Base-by-base conservation (phyloP, 2,113 vertebrate species). In the Grallaria varia region DNA sequence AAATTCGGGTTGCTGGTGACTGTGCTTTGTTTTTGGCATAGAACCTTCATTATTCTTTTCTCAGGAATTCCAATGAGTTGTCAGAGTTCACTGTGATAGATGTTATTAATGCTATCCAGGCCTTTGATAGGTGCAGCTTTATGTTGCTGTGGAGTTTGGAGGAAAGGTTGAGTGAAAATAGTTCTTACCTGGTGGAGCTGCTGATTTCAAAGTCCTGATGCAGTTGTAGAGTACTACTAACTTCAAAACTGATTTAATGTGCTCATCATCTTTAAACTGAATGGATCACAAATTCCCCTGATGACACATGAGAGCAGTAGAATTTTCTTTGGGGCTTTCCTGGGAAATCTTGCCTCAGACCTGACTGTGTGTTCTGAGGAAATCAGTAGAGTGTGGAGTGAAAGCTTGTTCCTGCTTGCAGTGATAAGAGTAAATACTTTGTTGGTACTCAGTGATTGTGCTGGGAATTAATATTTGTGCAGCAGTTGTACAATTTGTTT, bases 301-400 rank as follows among this genome's bases (percentile, higher is more conserved):
- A 9, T 68, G 68, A 22, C 52, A 31, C 40, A n/a, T 18, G 58
- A 55, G 52, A 56, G 69, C 55, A 52, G 28, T 7, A 1, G 3
- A 1, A 12, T 24, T 91, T 87, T 45, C 69, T 59, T 31, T 0
- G 17, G 25, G 64, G 24, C n/a, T 91, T 80, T 64, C 28, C 40
- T 60, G 40, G 45, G 55, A 66, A n/a, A 40, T 62, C 45, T 31
- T 59, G 1, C 6, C 0, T 7, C 4, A 37, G 12, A 27, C 40
- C 62, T 74, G 69, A 5, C 47, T 12, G 8, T 2, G 18, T 23
- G 31, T 12, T 12, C 10, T 37, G n/a, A 62, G 74, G 21, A 76
- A 28, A 40, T 49, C 24, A 2, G 10, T 6, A 2, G 12, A 1
- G 7, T 33, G 3, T 4, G n/a, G 40, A 45, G 27, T 22, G 78